Percentiles rank a stretch among this genome's conserved stretches.
These are phyloP conservation scores for Montipora cactus DNA, from an alignment of 64 coral and sea anemone genomes.

Conservation along the genomic window DNA sequence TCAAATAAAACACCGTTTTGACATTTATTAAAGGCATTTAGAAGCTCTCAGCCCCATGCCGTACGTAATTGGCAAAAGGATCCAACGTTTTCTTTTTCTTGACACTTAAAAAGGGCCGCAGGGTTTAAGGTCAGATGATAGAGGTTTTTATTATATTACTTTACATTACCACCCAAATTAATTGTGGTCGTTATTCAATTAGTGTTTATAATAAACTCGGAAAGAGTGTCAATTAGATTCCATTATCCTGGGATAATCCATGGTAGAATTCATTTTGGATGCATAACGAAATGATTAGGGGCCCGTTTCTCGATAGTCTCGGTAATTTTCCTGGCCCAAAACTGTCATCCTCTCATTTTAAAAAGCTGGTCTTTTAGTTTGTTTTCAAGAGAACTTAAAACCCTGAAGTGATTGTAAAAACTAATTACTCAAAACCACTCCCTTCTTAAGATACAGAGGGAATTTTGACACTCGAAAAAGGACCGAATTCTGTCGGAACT, in stretches of 20 bases:
- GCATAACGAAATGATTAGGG: slow-evolving; percentile 47
- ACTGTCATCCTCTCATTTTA: too few relatives aligned
- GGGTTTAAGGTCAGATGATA: slow-evolving; percentile 43
- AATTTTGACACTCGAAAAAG: not conserved
- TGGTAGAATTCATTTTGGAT: slow-evolving; percentile 79
- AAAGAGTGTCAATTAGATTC: slow-evolving; percentile 76
- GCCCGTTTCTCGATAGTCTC: not conserved
- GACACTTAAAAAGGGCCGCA: slow-evolving; percentile 70
- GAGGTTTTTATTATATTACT: slow-evolving; percentile 69
- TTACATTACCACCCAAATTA: slow-evolving; percentile 84
- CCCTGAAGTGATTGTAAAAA: too few relatives aligned
- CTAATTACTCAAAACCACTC: not conserved
- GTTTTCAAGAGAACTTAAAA: too few relatives aligned
- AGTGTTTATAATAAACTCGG: slow-evolving; percentile 74
- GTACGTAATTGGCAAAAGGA: slow-evolving; percentile 63
- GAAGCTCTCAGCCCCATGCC: slow-evolving; percentile 27
- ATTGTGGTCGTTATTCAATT: slow-evolving; percentile 82
- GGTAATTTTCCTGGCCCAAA: too few relatives aligned
- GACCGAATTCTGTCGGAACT: too few relatives aligned
- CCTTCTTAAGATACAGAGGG: too few relatives aligned
- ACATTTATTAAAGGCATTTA: slow-evolving; percentile 73
- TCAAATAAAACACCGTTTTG: slow-evolving; percentile 69
- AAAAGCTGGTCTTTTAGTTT: too few relatives aligned
- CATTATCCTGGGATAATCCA: slow-evolving; percentile 86
- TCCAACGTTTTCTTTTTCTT: slow-evolving; percentile 55